A percentile compares a stretch with the other conserved stretches of the same genome.
These are phyloP conservation scores for Gymnodraco acuticeps DNA, from an alignment of 2,797 vertebrate genomes.

Conservation along the genomic window DNA sequence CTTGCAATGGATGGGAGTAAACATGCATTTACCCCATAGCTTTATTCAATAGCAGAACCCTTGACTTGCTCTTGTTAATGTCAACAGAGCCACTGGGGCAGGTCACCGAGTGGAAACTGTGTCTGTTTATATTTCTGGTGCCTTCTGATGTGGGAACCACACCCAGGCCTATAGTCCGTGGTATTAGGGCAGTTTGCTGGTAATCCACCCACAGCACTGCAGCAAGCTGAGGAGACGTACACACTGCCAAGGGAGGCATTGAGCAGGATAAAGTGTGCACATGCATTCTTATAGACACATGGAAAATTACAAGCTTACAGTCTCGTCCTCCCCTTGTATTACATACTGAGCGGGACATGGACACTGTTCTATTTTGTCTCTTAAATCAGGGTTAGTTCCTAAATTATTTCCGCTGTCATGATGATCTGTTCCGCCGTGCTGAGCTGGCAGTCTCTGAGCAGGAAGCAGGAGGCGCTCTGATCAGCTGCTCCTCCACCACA, in stretches of 20 bases:
- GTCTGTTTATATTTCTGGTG: conserved; percentile 43
- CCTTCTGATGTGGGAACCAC: conserved; percentile 47
- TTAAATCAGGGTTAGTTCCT: not conserved
- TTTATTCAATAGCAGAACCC: not conserved
- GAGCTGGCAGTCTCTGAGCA: conserved; percentile 46
- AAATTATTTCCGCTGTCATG: conserved; percentile 7
- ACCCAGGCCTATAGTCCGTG: conserved; percentile 45
- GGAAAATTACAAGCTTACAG: not conserved
- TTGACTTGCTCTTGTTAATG: not conserved
- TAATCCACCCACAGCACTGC: conserved; percentile 42
- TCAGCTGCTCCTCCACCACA: conserved; percentile 17
- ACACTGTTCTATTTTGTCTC: not conserved
- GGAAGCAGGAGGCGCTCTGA: conserved; percentile 48
- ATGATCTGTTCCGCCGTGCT: conserved; percentile 33
- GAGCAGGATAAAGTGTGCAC: conserved; percentile 1
- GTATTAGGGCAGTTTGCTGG: conserved; percentile 31
- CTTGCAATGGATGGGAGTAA: not conserved
- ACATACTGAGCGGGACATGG: not conserved
- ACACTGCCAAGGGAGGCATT: conserved; percentile 24
- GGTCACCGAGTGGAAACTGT: conserved; percentile 18
- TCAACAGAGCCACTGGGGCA: conserved; percentile 13
- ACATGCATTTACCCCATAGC: conserved; percentile 2
- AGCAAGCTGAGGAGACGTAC: conserved; percentile 31
- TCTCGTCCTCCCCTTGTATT: not conserved
- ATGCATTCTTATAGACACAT: not conserved